Conservation (phyloP, 2,113 vertebrate genomes). For the Gymnorhina tibicen region DNA sequence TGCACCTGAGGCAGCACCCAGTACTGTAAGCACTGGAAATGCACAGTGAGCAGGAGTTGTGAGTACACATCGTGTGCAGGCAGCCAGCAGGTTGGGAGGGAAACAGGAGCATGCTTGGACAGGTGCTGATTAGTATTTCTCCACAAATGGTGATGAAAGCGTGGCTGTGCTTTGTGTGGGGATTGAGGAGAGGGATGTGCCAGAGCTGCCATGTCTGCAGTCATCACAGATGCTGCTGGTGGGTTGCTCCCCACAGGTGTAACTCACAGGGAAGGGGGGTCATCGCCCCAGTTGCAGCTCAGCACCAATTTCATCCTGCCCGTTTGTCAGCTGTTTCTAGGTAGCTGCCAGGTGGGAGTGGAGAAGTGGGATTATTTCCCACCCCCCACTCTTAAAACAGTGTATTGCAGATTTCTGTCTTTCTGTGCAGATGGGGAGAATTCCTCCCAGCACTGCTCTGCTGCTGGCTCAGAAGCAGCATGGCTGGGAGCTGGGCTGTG, state of each 20-base stretch:
- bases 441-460: not conserved
- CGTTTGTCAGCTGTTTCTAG: not conserved
- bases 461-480: fast-evolving
- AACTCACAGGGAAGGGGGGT: not conserved
- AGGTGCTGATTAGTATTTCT: not conserved
- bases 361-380: not conserved
- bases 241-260: not conserved
- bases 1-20: not conserved
- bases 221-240: not conserved
- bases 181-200: not conserved
- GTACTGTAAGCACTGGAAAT: not conserved
- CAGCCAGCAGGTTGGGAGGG: not conserved
- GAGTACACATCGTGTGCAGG: not conserved
- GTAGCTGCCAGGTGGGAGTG: not conserved
- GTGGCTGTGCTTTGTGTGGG: not conserved
- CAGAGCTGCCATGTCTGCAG: not conserved
- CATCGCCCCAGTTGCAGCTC: not conserved
- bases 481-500: not conserved
- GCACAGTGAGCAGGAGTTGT: not conserved
- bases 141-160: not conserved
- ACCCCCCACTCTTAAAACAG: fast-evolving
- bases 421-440: not conserved
- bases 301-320: not conserved
- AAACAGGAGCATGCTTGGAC: not conserved
- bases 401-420: not conserved